phyloP scores from a whole-genome alignment of 2,888 invertebrate species.

The Cotesia congregata region DNA sequence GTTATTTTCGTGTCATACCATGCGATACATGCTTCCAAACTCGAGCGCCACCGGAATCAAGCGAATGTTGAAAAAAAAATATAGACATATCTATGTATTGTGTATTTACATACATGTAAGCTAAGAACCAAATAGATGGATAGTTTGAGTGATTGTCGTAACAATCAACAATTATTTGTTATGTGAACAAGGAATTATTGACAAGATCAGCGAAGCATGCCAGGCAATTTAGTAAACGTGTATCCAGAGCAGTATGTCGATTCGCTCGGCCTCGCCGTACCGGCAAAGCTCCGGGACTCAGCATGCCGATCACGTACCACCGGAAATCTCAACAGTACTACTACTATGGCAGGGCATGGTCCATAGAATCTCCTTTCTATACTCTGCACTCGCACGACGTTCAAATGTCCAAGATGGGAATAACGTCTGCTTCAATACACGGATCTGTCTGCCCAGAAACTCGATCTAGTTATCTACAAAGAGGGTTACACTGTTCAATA shows the following conservation, averaged over 20 bases:
- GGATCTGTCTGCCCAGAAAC: conserved; percentile 32
- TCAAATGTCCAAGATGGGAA: conserved; percentile 45
- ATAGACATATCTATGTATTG: no score
- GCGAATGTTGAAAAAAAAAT: no score
- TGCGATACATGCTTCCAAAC: neutral
- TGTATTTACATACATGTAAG: neutral
- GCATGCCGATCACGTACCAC: conserved; percentile 58
- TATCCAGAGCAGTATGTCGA: conserved; percentile 47
- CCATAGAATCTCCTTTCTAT: neutral
- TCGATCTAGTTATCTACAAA: conserved; percentile 45
- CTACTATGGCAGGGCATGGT: conserved; percentile 32
- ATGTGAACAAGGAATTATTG: conserved; percentile 9
- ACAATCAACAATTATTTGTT: neutral
- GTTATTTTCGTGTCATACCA: conserved; percentile 12
- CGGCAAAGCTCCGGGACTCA: conserved; percentile 40
- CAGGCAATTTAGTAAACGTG: conserved; percentile 20
- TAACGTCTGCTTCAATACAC: conserved; percentile 45
- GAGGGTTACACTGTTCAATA: conserved; percentile 23
- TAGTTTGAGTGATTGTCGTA: neutral
- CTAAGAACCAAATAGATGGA: neutral
- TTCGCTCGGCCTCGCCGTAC: conserved; percentile 29
- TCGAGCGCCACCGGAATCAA: no score
- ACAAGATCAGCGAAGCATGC: conserved; percentile 9
- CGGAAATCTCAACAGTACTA: conserved; percentile 57
- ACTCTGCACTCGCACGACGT: conserved; percentile 30